Conservation (phyloP, 2,888 invertebrate species). For the Macrophya alboannulata region DNA sequence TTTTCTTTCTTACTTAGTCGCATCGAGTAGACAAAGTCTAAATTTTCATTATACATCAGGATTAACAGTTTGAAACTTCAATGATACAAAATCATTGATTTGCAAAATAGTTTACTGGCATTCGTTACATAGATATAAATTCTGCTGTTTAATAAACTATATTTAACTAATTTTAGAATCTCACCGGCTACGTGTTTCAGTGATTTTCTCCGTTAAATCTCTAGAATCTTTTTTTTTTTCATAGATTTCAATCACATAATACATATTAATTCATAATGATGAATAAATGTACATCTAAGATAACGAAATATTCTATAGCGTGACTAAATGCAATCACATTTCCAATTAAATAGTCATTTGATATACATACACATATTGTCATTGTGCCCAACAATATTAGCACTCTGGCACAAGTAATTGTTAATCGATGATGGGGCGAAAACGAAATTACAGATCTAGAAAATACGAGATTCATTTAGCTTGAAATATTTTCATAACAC, state of each 20-base stretch:
- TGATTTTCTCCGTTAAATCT: not conserved
- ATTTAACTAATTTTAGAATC: constrained; percentile 27
- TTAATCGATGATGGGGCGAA: not conserved
- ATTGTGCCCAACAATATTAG: constrained; percentile 44
- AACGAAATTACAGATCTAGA: not conserved
- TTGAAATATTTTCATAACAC: not conserved
- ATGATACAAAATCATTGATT: not conserved
- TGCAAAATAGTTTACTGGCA: constrained; percentile 37
- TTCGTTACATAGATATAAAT: constrained; percentile 18
- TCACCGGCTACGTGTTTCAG: not conserved
- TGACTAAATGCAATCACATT: constrained; percentile 18
- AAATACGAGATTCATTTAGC: not conserved
- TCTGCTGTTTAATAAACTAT: constrained; percentile 28
- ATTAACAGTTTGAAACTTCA: constrained; percentile 31
- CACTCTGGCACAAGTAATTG: constrained; percentile 20
- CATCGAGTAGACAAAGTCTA: not conserved
- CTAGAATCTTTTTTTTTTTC: constrained; percentile 8
- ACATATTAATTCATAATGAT: constrained; percentile 24
- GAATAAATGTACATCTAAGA: constrained; percentile 14
- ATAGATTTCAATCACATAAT: constrained; percentile 2
- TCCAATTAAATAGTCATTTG: constrained; percentile 1
- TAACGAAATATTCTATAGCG: constrained; percentile 36
- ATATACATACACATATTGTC: constrained; percentile 34
- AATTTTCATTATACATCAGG: not conserved
- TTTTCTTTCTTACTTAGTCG: not conserved